phyloP scores from a whole-genome alignment of 2,113 vertebrate species.

The Xyliphius kryptos region DNA sequence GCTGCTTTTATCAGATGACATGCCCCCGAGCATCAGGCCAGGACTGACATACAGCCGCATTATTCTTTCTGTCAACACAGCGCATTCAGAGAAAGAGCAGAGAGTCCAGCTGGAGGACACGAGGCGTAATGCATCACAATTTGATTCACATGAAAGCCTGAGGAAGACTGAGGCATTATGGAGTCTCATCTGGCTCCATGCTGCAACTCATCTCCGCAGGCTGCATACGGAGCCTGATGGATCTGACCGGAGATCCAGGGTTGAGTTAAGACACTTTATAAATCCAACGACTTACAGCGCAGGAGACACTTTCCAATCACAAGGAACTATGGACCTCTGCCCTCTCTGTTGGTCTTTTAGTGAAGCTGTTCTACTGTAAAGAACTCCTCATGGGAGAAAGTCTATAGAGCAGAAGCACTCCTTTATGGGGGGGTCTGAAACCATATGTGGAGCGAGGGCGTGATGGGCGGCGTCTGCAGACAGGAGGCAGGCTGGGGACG shows the following conservation, averaged over 20 bases:
- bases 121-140: conserved; percentile 23
- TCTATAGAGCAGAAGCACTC: too few species aligned
- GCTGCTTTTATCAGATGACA: conserved; percentile 27
- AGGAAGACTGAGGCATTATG: conserved; percentile 7
- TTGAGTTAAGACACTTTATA: too few species aligned
- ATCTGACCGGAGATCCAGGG: background rate
- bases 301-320: too few species aligned
- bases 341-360: too few species aligned
- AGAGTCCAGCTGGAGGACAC: conserved; percentile 1
- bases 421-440: too few species aligned
- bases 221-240: conserved; percentile 5
- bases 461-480: too few species aligned
- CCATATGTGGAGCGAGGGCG: too few species aligned
- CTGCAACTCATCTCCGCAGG: conserved; percentile 1
- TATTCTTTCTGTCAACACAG: conserved; percentile 6
- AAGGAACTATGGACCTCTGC: too few species aligned
- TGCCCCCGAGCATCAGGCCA: conserved; percentile 21
- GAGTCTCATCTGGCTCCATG: conserved; percentile 3
- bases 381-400: too few species aligned
- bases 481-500: too few species aligned
- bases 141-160: conserved; percentile 28
- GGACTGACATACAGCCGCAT: background rate
- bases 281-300: too few species aligned
- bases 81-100: background rate
- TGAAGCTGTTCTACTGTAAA: too few species aligned